These are phyloP conservation scores for Notocelia uddmanniana DNA, from an alignment of 2,888 invertebrate genomes.

Conservation along the genomic window DNA sequence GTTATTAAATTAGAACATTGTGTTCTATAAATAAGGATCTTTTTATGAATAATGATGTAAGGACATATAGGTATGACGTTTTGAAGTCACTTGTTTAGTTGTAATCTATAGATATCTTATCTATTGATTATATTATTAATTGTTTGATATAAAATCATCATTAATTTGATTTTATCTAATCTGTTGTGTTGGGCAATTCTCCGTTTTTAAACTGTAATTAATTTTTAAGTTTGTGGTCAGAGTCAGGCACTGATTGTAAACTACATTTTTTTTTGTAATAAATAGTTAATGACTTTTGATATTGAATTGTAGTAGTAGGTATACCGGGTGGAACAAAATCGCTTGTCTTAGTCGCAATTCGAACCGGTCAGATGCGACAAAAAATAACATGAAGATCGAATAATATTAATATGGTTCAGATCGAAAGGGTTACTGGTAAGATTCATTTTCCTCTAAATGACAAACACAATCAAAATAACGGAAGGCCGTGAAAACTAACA, in stretches of 20 bases:
- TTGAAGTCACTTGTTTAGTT: background rate
- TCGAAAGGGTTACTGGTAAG: too few species aligned
- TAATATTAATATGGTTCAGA: too few species aligned
- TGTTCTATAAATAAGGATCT: background rate
- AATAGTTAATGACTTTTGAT: too few species aligned
- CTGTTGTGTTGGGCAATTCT: background rate
- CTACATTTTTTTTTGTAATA: background rate
- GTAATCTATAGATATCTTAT: constrained; percentile 24
- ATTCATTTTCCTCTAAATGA: too few species aligned
- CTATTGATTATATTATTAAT: constrained; percentile 7
- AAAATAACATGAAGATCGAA: too few species aligned
- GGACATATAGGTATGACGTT: background rate
- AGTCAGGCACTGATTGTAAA: too few species aligned
- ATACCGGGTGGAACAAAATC: too few species aligned
- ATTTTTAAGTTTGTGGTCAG: background rate
- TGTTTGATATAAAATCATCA: constrained; percentile 14
- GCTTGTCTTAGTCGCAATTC: too few species aligned
- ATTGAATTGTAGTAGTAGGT: too few species aligned
- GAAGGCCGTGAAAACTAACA: too few species aligned
- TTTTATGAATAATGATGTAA: background rate
- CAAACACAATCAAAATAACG: too few species aligned
- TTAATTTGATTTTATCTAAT: constrained; percentile 22
- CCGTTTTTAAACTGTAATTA: background rate
- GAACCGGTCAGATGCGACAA: too few species aligned
- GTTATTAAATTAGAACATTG: background rate